Base-by-base conservation (phyloP, 2,797 vertebrate genomes). In the Alauda arvensis region DNA sequence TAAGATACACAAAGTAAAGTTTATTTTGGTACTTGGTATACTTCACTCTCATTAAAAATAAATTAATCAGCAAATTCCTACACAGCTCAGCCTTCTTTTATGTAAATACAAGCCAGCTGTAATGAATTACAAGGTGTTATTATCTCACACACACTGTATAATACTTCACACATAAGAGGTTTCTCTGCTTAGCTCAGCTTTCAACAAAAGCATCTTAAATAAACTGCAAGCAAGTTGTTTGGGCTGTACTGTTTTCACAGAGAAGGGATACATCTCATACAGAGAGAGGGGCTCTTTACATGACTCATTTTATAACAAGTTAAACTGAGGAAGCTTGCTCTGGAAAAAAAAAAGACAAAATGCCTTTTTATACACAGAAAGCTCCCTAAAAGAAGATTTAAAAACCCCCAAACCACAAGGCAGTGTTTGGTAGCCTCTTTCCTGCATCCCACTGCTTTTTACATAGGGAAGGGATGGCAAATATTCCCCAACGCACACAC, bases 61-160 rank as follows among this genome's bases (percentile, higher is more conserved):
- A 97, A 97, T 97, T 97, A 97, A 97, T 97, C 97, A 97, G 97
- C 97, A 97, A 97, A 97, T 97, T 97, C 97, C 96, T 97, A 94
- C 96, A 95, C 95, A 95, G 96, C 96, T 97, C 95, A 95, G 95
- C 93, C 96, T 96, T 97, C 96, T 97, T 96, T 96, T 97, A 96
- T 96, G 97, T 97, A 97, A 97, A 97, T 96, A 97, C 87, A 97
- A 96, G 92, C 95, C 97, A 98, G 96, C 96, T 97, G 97, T 97
- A 97, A 96, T 96, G 97, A 97, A 97, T 97, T 97, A 97, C 96
- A 97, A 97, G 97, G 97, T 95, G 97, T 96, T 97, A 97, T 96
- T 97, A 97, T 97, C 95, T 95, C 95, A 94, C 95, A 88, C 90
- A 93, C 87, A 90, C 92, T 93, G 94, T 94, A 92, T 95, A 96